Percentiles rank a stretch among this genome's conserved stretches.
These are phyloP conservation scores for Datnioides undecimradiatus DNA, from an alignment of 2,113 vertebrate genomes.

Conservation along the genomic window DNA sequence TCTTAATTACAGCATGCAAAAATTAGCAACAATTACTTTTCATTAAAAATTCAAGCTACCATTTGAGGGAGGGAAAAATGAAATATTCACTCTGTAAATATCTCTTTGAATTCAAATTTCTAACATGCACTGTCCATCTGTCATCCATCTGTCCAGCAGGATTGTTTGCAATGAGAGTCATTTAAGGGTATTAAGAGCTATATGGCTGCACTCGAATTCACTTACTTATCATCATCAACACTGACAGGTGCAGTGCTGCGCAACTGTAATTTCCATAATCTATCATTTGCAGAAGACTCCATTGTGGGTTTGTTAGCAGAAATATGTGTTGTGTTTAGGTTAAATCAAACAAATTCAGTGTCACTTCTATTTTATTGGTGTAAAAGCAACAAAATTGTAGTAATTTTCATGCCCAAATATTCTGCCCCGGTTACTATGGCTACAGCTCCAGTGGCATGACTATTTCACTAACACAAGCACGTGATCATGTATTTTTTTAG, in stretches of 20 bases:
- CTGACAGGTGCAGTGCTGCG: no score
- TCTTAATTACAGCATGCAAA: background rate
- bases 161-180: no score
- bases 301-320: background rate
- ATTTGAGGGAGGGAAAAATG: background rate
- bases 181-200: no score
- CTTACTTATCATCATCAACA: no score
- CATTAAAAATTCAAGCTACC: background rate
- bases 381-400: background rate
- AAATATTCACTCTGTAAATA: background rate
- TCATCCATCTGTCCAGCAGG: no score
- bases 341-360: background rate
- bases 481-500: background rate
- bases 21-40: background rate
- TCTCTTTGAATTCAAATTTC: background rate
- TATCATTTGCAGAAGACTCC: no score
- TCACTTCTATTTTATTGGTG: background rate
- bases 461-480: background rate
- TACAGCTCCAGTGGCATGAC: background rate
- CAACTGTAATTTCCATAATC: no score
- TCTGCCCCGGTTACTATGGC: background rate
- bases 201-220: no score
- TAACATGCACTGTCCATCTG: no score
- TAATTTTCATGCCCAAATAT: background rate
- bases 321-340: background rate